Evolutionary conservation across 2,113 vertebrate genomes (phyloP), one percentile per base, ranked within the genome.

Genomic region (Tor tambroides): DNA sequence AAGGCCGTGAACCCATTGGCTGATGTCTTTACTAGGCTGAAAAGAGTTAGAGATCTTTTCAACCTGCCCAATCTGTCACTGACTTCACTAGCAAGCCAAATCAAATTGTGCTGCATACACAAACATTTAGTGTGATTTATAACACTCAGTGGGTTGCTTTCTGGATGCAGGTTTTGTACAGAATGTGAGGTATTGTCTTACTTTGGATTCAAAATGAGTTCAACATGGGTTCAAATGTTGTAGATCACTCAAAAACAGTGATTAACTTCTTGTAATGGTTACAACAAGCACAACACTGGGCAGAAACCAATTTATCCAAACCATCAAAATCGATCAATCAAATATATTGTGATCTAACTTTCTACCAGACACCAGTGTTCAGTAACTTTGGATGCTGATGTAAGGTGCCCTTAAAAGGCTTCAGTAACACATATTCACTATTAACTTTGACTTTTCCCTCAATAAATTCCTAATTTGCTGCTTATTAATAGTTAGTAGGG

Each of bases 51-150:
- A 21, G 28, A 38, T 79, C 28, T 14, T 79, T 59, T 79, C 30
- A 79, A 54, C 77, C 30, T 79, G 30, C n/a, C 19, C 30, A 79
- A 79, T 56, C 49, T 32, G 28, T 56, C 77, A 59, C 30, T 56
- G 17, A 79, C 11, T 51, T 51, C 4, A 51, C 49, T 51, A 51
- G 3, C 9, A 9, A 23, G 46, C 75, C 26, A 19, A 51, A 78
- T 21, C 14, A 79, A 56, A 35, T 14, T 23, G 30, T 35, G 10
- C 51, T 79, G 17, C 17, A 59, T 35, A 23, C 19, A 59, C 30
- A 38, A n/a, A 59, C 77, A 35, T 56, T 11, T 21, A 54, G 7
- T 6, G 75, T 26, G 28, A 32, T 49, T 11, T 78, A 32, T n/a
- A 59, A 38, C 5, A 23, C 30, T 80, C 19, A 30, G n/a, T n/a